Conservation (phyloP, 2,888 invertebrate genomes). For the Thymelicus sylvestris region DNA sequence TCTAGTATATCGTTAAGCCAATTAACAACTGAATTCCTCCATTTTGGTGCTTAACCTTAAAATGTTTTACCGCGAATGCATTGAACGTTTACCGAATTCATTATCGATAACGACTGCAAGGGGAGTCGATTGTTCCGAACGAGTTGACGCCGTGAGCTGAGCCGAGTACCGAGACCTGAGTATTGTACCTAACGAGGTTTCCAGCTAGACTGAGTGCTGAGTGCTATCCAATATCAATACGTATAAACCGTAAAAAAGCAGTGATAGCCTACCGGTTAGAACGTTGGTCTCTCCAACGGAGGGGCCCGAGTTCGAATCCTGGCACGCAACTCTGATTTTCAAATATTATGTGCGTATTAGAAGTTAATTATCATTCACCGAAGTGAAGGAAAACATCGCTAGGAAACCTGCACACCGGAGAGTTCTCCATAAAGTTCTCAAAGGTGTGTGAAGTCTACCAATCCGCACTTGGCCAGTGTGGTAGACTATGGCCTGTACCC, state of each 20-base stretch:
- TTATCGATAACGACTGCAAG: conserved; percentile 54
- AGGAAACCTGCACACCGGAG: too few species aligned
- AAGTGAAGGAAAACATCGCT: too few species aligned
- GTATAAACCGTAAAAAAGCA: neutral
- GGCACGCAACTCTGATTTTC: too few species aligned
- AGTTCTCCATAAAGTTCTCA: too few species aligned
- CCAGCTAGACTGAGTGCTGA: conserved; percentile 12
- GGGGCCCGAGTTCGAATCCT: too few species aligned
- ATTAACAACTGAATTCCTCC: conserved; percentile 1
- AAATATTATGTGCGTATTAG: too few species aligned
- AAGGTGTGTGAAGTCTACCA: too few species aligned
- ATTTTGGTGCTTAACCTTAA: conserved; percentile 11
- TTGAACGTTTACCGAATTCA: conserved; percentile 41
- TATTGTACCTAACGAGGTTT: conserved; percentile 56
- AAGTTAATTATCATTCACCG: too few species aligned
- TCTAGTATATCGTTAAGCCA: neutral
- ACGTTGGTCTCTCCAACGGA: too few species aligned
- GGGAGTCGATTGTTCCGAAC: conserved; percentile 54
- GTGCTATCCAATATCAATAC: conserved; percentile 14
- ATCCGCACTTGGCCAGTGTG: too few species aligned
- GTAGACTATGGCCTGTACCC: too few species aligned
- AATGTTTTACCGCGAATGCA: conserved; percentile 26
- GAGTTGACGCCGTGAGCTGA: conserved; percentile 63
- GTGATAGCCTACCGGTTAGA: too few species aligned
- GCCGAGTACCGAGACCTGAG: conserved; percentile 45